These are phyloP conservation scores for Lacerta bilineata DNA, from an alignment of 2,797 vertebrate species.

Conservation along the genomic window DNA sequence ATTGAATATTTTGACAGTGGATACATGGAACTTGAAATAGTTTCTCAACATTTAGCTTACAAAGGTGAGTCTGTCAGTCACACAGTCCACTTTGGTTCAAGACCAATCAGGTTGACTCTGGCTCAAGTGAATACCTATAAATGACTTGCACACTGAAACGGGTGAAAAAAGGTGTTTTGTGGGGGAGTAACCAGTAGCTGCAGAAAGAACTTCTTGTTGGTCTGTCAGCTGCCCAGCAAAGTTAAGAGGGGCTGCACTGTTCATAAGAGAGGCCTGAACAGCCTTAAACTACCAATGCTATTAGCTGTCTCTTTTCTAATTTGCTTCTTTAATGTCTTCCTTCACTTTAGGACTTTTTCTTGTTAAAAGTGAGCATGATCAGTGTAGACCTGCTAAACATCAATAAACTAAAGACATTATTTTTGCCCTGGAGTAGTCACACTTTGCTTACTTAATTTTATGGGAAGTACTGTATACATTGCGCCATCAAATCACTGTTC, in stretches of 20 bases:
- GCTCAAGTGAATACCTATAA: background rate
- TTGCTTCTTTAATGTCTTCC: background rate
- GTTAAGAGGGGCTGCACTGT: background rate
- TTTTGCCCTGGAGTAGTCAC: background rate
- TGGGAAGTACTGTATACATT: background rate
- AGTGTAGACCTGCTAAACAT: background rate
- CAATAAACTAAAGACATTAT: background rate
- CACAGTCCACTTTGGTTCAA: background rate
- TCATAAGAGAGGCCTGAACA: background rate
- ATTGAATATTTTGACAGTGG: background rate
- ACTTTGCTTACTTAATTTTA: background rate
- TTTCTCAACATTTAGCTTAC: background rate
- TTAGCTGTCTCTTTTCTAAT: background rate
- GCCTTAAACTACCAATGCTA: background rate
- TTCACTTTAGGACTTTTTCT: background rate
- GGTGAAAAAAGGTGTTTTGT: background rate
- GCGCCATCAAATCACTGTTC: background rate
- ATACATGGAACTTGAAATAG: background rate
- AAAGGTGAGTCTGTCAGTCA: background rate
- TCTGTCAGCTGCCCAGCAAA: background rate
- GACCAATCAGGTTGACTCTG: background rate
- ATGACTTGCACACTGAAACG: background rate
- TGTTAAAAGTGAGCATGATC: background rate
- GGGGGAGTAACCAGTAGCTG: background rate
- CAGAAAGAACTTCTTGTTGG: background rate